Evolutionary conservation across 2,797 vertebrate genomes (phyloP).

Genomic region (Mus minutoides): DNA sequence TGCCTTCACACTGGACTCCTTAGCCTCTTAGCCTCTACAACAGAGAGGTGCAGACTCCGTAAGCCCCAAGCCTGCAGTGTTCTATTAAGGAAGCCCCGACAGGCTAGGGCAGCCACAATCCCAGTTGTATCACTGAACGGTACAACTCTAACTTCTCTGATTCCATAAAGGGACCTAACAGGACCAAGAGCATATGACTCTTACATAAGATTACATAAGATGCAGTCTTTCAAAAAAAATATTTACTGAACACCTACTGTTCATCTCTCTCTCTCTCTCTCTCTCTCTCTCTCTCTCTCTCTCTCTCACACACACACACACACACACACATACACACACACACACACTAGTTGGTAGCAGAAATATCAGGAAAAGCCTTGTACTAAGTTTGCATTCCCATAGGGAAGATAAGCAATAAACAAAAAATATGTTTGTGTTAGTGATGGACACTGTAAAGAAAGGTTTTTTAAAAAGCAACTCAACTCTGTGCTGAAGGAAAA

Average conservation of each 20-base stretch:
- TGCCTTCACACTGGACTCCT: background rate
- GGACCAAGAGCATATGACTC: background rate
- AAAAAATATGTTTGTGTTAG: background rate
- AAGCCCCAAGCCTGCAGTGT: background rate
- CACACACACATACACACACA: too few species aligned
- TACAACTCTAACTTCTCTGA: constrained; percentile 19
- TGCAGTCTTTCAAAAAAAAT: constrained; percentile 38
- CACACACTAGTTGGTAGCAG: background rate
- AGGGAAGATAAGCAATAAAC: background rate
- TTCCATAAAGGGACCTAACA: constrained; percentile 38
- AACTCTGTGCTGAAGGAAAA: background rate
- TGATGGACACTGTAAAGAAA: background rate
- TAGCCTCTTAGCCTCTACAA: background rate
- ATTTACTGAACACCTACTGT: constrained; percentile 40
- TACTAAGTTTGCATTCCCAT: background rate
- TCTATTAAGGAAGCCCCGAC: background rate
- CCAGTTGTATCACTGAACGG: background rate
- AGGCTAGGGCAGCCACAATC: background rate
- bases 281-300: too few species aligned
- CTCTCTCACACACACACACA: too few species aligned
- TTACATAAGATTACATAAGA: constrained; percentile 47
- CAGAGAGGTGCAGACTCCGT: background rate
- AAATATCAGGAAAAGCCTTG: constrained; percentile 1
- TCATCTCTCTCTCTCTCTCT: too few species aligned
- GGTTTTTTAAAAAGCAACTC: background rate